Evolutionary conservation across 2,888 invertebrate genomes (phyloP), one percentile per base, ranked within the genome.

Genomic region (Salticus scenicus): DNA sequence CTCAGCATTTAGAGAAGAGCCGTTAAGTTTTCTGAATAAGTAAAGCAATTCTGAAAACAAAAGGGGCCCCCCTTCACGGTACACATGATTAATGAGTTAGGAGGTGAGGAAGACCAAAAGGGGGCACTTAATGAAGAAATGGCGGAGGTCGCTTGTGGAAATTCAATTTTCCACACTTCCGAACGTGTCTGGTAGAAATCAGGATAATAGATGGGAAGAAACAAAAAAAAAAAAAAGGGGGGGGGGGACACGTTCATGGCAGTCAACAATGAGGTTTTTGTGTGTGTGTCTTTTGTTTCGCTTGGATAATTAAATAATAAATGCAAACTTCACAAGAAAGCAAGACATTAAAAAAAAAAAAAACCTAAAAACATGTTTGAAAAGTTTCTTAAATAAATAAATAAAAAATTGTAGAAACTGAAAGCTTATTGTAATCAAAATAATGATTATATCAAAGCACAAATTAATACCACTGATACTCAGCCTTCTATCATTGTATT

Each of bases 151-250:
- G 57, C 57, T 24, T 30, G 51, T 31, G 37, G n/a, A 76, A 73
- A 77, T 83, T 72, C 71, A 83, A 83, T 84, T 84, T 84, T 66
- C 77, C 77, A 57, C 76, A 51, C 72, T 28, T 66, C 31, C 28
- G 57, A 63, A n/a, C 37, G 41, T 20, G 67, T 41, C 63, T 27
- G 20, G 30, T 10, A 76, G 51, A 51, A 76, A 76, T 72, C 76
- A 66, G 63, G 30, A 51, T 17, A 69, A 74, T 57, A 20, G 42
- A 81, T 81, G 24, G 27, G 41, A 28, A 57, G 14, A 72, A 42
- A 42, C 66, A 70, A n/a, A n/a, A n/a, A n/a, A n/a, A n/a, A n/a
- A n/a, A n/a, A n/a, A n/a, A 28, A 78, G 24, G 24, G 27, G 31
- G 20, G 57, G 20, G 17, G 42, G 14, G 12, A 17, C 57, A 69